Percentiles rank a stretch among this genome's conserved stretches.
Evolutionary conservation across 92 coral and sea anemone species (phyloP).

Genomic region (Muricea muricata): DNA sequence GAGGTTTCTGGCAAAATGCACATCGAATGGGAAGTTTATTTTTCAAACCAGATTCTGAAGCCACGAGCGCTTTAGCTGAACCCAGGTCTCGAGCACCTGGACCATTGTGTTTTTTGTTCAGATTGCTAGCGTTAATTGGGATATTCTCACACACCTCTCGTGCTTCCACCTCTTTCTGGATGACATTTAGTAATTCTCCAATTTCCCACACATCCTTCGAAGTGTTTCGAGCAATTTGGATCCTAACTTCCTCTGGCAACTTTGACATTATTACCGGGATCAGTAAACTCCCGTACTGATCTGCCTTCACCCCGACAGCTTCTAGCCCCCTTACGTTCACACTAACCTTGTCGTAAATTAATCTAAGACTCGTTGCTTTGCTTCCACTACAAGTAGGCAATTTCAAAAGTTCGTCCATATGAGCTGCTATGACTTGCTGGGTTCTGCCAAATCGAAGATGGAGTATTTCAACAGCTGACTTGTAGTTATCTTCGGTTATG

Average conservation of each 20-base stretch:
- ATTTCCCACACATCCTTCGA: conserved; percentile 20
- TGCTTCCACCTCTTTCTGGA: background rate
- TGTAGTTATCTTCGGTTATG: no score
- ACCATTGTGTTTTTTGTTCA: background rate
- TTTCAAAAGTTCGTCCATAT: no score
- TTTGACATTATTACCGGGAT: conserved; percentile 20
- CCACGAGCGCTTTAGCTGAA: background rate
- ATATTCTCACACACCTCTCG: conserved; percentile 27
- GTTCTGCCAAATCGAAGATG: no score
- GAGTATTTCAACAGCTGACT: no score
- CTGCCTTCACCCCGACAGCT: conserved; percentile 20
- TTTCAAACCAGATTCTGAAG: background rate
- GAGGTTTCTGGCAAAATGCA: conserved; percentile 29
- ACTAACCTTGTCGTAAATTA: background rate
- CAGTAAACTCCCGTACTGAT: conserved; percentile 5
- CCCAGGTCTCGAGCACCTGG: background rate
- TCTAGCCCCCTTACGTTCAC: background rate
- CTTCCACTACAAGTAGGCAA: no score
- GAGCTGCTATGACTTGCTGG: no score
- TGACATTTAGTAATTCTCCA: conserved; percentile 1
- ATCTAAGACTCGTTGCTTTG: no score
- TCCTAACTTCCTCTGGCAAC: conserved; percentile 2
- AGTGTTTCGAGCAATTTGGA: conserved; percentile 11
- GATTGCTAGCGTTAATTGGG: background rate
- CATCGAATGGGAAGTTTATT: background rate